phyloP scores from a whole-genome alignment of 2,797 vertebrate genomes.

The Centroberyx gerrardi region DNA sequence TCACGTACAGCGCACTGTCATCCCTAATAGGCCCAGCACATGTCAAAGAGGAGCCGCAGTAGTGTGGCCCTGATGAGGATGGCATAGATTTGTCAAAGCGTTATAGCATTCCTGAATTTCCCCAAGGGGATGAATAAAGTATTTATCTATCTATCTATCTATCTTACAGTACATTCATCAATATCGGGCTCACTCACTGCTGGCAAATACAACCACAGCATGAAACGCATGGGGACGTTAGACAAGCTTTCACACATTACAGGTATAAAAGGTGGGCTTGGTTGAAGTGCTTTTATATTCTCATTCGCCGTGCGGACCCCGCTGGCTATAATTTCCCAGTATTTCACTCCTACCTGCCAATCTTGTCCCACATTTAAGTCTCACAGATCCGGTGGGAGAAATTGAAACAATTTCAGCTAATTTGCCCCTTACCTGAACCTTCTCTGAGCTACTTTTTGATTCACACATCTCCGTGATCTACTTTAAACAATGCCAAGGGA shows the following conservation, averaged over 20 bases:
- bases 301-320: conserved; percentile 58
- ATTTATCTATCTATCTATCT: too few relatives aligned
- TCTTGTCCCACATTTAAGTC: conserved; percentile 75
- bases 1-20: conserved; percentile 8
- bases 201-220: conserved; percentile 17
- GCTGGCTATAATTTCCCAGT: conserved; percentile 68
- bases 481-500: conserved; percentile 68
- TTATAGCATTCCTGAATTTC: too few relatives aligned
- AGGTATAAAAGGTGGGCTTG: conserved; percentile 49
- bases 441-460: conserved; percentile 66
- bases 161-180: conserved; percentile 31
- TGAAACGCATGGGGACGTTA: conserved; percentile 38
- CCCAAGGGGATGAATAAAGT: too few relatives aligned
- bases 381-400: conserved; percentile 67
- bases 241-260: conserved; percentile 41
- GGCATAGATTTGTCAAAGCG: conserved; percentile 35
- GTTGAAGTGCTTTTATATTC: conserved; percentile 67
- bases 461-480: conserved; percentile 69
- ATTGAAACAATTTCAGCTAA: conserved; percentile 77
- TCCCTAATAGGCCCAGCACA: conserved; percentile 20
- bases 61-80: conserved; percentile 50
- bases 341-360: conserved; percentile 66
- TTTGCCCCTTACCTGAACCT: conserved; percentile 76
- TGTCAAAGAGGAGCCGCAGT: conserved; percentile 25
- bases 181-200: conserved; percentile 20